These are phyloP conservation scores for Antitype chi DNA, from an alignment of 2,888 invertebrate genomes.

Conservation along the genomic window DNA sequence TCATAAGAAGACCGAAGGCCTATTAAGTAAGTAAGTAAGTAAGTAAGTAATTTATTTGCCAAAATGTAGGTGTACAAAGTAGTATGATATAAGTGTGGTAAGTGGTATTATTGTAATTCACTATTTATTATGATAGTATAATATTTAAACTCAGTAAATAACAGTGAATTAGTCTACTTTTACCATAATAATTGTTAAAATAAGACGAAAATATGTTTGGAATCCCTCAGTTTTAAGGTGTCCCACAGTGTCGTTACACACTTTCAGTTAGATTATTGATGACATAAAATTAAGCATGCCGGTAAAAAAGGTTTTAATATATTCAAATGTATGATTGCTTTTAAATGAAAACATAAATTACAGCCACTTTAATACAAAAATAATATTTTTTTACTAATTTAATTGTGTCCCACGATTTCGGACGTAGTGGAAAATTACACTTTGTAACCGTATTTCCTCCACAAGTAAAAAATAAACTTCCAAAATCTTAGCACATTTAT, in stretches of 20 bases:
- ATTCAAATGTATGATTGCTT: background rate
- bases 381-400: background rate
- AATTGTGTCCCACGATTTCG: background rate
- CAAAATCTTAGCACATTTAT: background rate
- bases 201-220: slow-evolving; percentile 9
- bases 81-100: no score
- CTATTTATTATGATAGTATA: slow-evolving; percentile 12
- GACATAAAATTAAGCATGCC: background rate
- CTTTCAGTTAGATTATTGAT: slow-evolving; percentile 2
- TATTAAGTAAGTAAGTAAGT: no score
- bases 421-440: background rate
- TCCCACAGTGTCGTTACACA: background rate
- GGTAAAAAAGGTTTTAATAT: background rate
- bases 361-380: background rate
- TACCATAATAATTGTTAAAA: slow-evolving; percentile 7
- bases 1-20: background rate
- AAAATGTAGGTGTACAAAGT: no score
- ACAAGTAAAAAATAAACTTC: background rate
- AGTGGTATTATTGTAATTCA: background rate
- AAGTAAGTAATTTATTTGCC: no score
- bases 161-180: slow-evolving; percentile 7
- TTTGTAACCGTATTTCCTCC: background rate
- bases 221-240: background rate
- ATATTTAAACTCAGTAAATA: slow-evolving; percentile 4
- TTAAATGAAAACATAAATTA: slow-evolving; percentile 1